phyloP scores from a whole-genome alignment of 2,113 vertebrate genomes.

The Cryptomyrus ogoouensis region DNA sequence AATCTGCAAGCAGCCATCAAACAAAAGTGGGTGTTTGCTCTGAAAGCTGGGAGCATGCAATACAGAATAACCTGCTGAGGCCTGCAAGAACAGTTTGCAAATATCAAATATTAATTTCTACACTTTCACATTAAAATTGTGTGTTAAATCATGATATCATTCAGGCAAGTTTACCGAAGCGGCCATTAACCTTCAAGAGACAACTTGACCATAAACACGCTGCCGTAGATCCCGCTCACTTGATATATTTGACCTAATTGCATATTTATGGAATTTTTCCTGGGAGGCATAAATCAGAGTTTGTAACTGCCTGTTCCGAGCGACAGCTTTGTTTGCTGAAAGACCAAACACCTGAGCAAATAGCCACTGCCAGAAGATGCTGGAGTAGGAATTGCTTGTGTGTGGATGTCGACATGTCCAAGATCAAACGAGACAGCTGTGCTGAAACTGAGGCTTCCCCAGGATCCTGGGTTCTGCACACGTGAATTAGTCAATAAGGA shows the following conservation, averaged over 20 bases:
- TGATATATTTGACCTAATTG: not conserved
- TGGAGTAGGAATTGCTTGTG: conserved; percentile 51
- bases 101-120: not conserved
- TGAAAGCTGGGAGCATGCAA: not conserved
- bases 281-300: conserved; percentile 14
- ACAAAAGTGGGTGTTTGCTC: conserved; percentile 20
- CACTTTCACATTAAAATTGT: not conserved
- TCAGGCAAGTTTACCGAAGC: not conserved
- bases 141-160: not conserved
- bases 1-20: not conserved
- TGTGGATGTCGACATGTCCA: conserved; percentile 45
- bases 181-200: not conserved
- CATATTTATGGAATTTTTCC: conserved; percentile 2
- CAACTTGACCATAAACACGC: not conserved
- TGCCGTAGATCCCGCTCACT: not conserved
- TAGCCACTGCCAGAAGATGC: conserved; percentile 37
- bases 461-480: conserved; percentile 8
- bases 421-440: conserved; percentile 43
- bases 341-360: conserved; percentile 37
- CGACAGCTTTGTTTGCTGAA: conserved; percentile 37
- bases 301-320: conserved; percentile 36
- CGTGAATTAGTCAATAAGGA: not conserved
- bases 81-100: not conserved
- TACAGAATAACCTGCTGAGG: not conserved
- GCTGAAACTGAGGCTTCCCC: not conserved